phyloP scores from a whole-genome alignment of 2,888 invertebrate genomes.

The Oxycera nigricornis region DNA sequence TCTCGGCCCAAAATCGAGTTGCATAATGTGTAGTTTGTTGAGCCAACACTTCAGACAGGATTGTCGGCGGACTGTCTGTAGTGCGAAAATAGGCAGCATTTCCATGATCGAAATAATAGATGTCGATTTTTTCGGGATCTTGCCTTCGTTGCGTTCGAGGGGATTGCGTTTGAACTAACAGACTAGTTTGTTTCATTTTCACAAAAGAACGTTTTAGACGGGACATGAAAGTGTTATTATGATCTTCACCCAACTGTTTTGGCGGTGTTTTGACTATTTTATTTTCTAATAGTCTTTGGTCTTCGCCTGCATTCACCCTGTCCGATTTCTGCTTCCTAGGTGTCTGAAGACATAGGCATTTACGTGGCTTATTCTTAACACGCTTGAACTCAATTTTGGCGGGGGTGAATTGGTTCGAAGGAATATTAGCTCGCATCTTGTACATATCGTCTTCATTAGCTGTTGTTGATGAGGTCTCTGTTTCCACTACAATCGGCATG shows the following conservation, averaged over 20 bases:
- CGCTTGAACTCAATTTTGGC: slow-evolving; percentile 29
- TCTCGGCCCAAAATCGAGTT: slow-evolving; percentile 72
- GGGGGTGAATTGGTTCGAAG: background rate
- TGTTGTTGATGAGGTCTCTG: slow-evolving; percentile 6
- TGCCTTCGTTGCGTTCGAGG: background rate
- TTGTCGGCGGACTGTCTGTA: slow-evolving; percentile 69
- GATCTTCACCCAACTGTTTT: background rate
- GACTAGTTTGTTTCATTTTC: background rate
- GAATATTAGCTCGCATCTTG: slow-evolving; percentile 2
- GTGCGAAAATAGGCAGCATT: slow-evolving; percentile 70
- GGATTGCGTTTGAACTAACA: background rate
- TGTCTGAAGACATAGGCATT: background rate
- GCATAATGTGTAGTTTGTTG: slow-evolving; percentile 68
- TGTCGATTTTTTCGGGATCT: slow-evolving; percentile 62
- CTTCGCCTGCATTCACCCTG: background rate
- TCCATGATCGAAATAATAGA: slow-evolving; percentile 75
- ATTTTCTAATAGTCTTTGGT: background rate
- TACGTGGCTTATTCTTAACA: background rate
- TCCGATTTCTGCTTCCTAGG: background rate
- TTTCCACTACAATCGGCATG: background rate
- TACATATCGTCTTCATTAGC: background rate
- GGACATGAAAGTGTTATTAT: background rate
- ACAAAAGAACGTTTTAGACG: background rate
- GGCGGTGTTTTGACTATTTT: background rate
- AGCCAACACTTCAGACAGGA: slow-evolving; percentile 66